A percentile compares a stretch with the other conserved stretches of the same genome.
These are phyloP conservation scores for Pseudonaja textilis DNA, from an alignment of 2,113 vertebrate genomes.

Conservation along the genomic window DNA sequence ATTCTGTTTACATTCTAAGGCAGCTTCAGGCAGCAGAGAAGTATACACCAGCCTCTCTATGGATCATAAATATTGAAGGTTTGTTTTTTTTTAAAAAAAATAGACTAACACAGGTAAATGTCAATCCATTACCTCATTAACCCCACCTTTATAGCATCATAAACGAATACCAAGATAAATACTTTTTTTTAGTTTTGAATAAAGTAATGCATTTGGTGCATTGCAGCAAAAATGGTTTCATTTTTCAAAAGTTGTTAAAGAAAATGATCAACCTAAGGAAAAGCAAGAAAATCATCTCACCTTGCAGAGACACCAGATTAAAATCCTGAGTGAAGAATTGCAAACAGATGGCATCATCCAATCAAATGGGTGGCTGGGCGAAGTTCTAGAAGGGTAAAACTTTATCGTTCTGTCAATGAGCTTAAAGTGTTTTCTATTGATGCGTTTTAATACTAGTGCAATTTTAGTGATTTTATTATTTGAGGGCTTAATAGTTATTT, in stretches of 20 bases:
- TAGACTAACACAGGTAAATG: not conserved
- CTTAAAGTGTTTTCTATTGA: not conserved
- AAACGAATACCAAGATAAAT: not conserved
- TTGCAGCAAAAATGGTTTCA: not conserved
- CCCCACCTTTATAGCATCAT: not conserved
- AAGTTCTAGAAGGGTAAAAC: not conserved
- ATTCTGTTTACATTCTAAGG: conserved; percentile 7
- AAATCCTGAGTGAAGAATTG: not conserved
- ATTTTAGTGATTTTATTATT: not conserved
- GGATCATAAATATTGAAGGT: conserved; percentile 19
- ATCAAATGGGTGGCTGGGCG: not conserved
- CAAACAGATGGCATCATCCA: not conserved
- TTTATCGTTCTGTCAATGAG: not conserved
- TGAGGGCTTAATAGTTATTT: not conserved
- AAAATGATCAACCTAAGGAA: not conserved
- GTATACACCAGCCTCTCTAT: not conserved
- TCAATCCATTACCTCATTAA: not conserved
- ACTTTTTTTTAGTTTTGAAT: not conserved
- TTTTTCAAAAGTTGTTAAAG: not conserved
- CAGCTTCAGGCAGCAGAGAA: conserved; percentile 1
- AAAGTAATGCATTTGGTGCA: not conserved
- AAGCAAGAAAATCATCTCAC: not conserved
- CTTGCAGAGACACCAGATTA: not conserved
- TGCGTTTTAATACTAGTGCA: too few species aligned
- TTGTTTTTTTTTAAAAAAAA: not conserved